phyloP scores from a whole-genome alignment of 2,797 vertebrate species.

The Micrastur ruficollis region DNA sequence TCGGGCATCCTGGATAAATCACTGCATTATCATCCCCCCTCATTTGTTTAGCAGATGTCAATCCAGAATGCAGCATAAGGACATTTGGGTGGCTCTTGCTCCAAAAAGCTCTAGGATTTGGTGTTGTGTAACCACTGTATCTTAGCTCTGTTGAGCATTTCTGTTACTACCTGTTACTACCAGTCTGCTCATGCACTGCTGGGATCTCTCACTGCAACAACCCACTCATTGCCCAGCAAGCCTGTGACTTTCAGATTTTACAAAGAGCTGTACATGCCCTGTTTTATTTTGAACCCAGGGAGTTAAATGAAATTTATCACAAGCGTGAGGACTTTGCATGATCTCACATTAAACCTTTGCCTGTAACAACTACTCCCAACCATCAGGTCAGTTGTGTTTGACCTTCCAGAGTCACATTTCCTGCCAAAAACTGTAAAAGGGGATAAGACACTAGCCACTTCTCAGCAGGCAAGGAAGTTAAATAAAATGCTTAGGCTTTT shows the following conservation, averaged over 20 bases:
- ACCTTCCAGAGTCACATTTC: constrained; percentile 25
- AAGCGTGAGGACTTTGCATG: neutral
- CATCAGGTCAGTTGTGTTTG: neutral
- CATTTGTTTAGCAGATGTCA: neutral
- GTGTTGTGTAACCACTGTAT: neutral
- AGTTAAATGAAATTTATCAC: neutral
- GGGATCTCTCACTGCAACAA: neutral
- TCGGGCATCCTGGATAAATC: neutral
- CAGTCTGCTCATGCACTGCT: neutral
- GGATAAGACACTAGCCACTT: neutral
- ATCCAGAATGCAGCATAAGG: neutral
- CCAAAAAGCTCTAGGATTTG: neutral
- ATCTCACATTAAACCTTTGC: neutral
- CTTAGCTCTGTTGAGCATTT: neutral
- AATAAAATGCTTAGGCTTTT: neutral
- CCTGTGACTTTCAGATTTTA: neutral
- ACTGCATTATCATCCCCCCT: neutral
- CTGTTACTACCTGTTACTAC: too few relatives aligned
- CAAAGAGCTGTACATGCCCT: neutral
- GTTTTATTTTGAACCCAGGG: neutral
- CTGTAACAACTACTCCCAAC: neutral
- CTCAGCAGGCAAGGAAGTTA: constrained; percentile 46
- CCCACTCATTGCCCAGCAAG: neutral
- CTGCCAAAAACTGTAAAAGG: constrained; percentile 19
- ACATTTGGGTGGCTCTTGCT: neutral